Conservation (phyloP, 2,113 vertebrate genomes). For the Rhabdomys dilectus region DNA sequence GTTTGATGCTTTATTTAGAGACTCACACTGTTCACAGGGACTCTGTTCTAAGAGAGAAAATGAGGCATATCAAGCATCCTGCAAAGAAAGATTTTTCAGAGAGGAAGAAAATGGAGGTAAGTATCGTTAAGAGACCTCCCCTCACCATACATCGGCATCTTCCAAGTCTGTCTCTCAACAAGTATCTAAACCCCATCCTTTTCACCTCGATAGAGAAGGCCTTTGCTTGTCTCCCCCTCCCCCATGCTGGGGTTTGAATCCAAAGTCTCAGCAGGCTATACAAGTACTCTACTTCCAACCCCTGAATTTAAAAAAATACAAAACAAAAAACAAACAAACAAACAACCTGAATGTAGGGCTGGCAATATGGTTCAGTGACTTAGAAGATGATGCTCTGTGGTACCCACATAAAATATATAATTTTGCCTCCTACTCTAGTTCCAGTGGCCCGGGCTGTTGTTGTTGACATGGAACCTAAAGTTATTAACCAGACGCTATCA, state of each 20-base stretch:
- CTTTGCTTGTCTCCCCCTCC: not conserved
- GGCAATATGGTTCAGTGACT: not conserved
- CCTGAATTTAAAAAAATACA: not conserved
- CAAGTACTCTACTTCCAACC: not conserved
- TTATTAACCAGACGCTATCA: conserved; percentile 91
- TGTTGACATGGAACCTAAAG: conserved; percentile 98
- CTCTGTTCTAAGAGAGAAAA: conserved; percentile 87
- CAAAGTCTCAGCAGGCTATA: not conserved
- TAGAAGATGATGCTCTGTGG: conserved; percentile 27
- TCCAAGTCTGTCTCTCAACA: not conserved
- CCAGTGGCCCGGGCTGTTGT: conserved; percentile 92
- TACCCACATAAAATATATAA: conserved; percentile 4
- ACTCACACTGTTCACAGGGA: conserved; percentile 82
- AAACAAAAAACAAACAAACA: not conserved
- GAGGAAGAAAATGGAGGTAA: conserved; percentile 89
- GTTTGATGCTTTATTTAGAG: conserved; percentile 89
- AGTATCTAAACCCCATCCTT: not conserved
- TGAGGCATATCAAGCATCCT: conserved; percentile 86
- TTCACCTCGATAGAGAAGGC: not conserved
- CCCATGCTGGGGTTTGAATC: not conserved
- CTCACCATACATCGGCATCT: not conserved
- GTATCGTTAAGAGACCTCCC: not conserved
- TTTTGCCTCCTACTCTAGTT: conserved; percentile 76
- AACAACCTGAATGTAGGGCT: not conserved
- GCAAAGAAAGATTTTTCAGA: conserved; percentile 93